A percentile compares a stretch with the other conserved stretches of the same genome.
Evolutionary conservation across 2,888 invertebrate species (phyloP).

Genomic region (Hymenopus coronatus): DNA sequence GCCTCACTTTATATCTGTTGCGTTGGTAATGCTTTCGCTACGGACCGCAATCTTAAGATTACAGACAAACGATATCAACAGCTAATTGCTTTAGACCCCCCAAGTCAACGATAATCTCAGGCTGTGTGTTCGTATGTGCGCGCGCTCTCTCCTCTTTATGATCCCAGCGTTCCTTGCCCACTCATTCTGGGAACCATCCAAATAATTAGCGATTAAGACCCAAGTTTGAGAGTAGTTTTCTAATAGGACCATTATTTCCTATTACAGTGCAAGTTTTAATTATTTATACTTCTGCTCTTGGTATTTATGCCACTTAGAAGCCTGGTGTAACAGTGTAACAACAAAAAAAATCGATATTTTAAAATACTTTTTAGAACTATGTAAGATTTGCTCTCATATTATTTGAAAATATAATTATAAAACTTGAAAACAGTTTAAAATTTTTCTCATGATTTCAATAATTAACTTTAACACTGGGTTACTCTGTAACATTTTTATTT

Average conservation of each 20-base stretch:
- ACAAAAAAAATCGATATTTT: no score
- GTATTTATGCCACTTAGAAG: no score
- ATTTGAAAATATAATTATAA: no score
- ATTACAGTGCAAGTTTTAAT: no score
- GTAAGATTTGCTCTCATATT: no score
- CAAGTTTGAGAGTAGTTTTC: background rate
- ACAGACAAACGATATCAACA: background rate
- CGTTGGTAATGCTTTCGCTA: background rate
- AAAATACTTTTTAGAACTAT: no score
- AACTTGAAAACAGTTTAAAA: no score
- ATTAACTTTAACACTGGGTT: no score
- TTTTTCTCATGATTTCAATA: no score
- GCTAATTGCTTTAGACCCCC: conserved; percentile 1
- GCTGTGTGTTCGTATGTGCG: background rate
- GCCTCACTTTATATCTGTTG: background rate
- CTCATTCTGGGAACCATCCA: background rate
- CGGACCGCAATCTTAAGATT: background rate
- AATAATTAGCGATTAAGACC: background rate
- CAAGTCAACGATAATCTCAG: background rate
- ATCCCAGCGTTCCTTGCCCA: background rate
- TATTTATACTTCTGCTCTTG: no score
- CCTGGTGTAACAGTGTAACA: no score
- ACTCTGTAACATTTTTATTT: no score
- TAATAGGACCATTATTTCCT: background rate
- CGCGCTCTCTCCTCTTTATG: background rate